Base-by-base conservation (phyloP, 2,888 invertebrate genomes). In the Prionchulus punctatus region DNA sequence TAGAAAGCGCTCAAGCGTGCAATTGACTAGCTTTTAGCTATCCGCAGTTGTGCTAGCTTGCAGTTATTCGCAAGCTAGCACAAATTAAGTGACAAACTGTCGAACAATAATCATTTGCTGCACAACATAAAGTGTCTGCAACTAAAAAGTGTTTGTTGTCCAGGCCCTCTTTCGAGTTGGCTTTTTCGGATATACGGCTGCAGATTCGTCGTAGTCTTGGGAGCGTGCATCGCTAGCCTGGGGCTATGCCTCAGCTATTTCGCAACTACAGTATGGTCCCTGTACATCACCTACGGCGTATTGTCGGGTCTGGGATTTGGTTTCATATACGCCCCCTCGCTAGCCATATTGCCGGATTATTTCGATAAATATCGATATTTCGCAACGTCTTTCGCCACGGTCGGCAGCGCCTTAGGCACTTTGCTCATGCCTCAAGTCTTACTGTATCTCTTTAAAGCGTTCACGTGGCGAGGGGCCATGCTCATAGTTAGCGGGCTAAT, bases 271-370 rank as follows among this genome's bases (percentile, higher is more conserved):
- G 3, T 52, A 12, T 7, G 2, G 12, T 23, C 3, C 23, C 23
- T 52, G 12, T 7, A 3, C 30, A 18, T 52, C 15, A 30, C 23
- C 52, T 52, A 30, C 52, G 52, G 52, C 30, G 30, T 52, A 4
- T n/a, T 52, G 30, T 30, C 2, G 15, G 52, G 52, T 23, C 15
- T 52, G 15, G 52, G 52, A 4, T 7, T 52, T 18, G 52, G 52
- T 25, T 4, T 52, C 7, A 30, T 30, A 25, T 52, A 30, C 52
- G 25, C 31, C 18, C 52, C 52, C 31, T n/a, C 30, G 4, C 4
- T 52, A n/a, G 30, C 30, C 30, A 30, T 30, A 15, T 31, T 52
- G 21, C 52, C 52, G 15, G 30, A 30, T 15, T 52, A 52, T 23
- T 52, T 52, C 36, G 30, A 52, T 4, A 7, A 30, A 2, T 30